Conservation (phyloP, 1,140 invertebrate genomes). For the Drosophila virilis region DNA sequence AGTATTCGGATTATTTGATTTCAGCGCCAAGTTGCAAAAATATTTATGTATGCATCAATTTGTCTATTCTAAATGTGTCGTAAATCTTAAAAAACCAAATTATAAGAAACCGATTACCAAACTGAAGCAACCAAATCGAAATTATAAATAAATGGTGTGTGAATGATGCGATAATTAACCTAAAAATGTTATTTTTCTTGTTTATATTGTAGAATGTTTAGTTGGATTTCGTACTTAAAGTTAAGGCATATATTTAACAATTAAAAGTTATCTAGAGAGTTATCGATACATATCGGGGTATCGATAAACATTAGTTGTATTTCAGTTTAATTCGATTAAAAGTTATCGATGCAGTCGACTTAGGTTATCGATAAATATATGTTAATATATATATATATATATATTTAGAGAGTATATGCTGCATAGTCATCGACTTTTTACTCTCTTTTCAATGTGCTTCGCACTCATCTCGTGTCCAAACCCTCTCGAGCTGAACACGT, state of each 20-base stretch:
- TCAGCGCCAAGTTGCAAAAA: constrained; percentile 80
- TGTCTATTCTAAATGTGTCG: constrained; percentile 54
- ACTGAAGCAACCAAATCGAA: constrained; percentile 15
- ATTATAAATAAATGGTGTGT: constrained; percentile 21
- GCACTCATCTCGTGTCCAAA: background rate
- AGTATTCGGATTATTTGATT: constrained; percentile 75
- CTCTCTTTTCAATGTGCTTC: no score
- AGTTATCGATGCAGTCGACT: background rate
- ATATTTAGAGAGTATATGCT: no score
- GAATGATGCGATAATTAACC: constrained; percentile 6
- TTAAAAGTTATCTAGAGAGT: background rate
- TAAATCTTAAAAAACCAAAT: constrained; percentile 26
- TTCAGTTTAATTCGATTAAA: background rate
- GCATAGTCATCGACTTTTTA: no score
- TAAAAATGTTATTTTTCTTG: background rate
- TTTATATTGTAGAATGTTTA: background rate
- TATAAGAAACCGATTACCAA: background rate
- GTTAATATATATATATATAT: no score
- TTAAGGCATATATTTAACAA: background rate
- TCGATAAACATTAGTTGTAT: no score
- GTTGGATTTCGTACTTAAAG: background rate
- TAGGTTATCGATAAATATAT: no score
- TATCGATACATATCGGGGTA: background rate
- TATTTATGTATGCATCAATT: constrained; percentile 57
- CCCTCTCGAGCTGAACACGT: background rate